These are phyloP conservation scores for Planiliza haematocheilus DNA, from an alignment of 2,113 vertebrate genomes.

Conservation along the genomic window DNA sequence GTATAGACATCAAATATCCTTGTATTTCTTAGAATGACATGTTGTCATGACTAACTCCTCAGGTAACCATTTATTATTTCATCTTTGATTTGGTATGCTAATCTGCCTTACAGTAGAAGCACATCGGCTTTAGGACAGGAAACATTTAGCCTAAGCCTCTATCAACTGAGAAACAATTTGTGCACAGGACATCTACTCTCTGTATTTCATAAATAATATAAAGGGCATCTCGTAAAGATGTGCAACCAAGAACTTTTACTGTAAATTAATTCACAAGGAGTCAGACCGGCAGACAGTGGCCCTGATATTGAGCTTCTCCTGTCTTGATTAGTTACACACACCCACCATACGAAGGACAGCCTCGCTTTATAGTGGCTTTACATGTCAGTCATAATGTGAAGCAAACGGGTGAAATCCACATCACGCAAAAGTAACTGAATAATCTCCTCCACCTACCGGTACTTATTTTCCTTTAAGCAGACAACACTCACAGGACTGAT, in stretches of 20 bases:
- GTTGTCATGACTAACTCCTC: neutral
- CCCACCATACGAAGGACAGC: constrained; percentile 20
- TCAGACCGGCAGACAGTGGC: constrained; percentile 36
- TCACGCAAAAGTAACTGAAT: constrained; percentile 37
- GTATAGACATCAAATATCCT: neutral
- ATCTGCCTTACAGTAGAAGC: constrained; percentile 20
- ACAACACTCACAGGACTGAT: neutral
- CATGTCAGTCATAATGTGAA: constrained; percentile 18
- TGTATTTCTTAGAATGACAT: constrained; percentile 7
- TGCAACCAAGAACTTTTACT: constrained; percentile 35
- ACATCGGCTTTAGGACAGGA: constrained; percentile 10
- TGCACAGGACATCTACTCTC: constrained; percentile 34
- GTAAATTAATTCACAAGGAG: constrained; percentile 40
- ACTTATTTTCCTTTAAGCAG: constrained; percentile 2
- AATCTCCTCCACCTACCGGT: constrained; percentile 20
- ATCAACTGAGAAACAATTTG: constrained; percentile 16
- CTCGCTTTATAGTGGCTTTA: constrained; percentile 39
- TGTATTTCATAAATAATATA: constrained; percentile 38
- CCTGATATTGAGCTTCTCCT: constrained; percentile 26
- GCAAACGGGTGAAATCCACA: constrained; percentile 37
- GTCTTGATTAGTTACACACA: constrained; percentile 38
- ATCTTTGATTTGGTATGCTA: constrained; percentile 8
- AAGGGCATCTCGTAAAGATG: constrained; percentile 21
- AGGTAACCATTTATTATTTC: constrained; percentile 1
- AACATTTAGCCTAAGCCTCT: neutral